Evolutionary conservation across 2,113 vertebrate species (phyloP).

Genomic region (Indicator indicator): DNA sequence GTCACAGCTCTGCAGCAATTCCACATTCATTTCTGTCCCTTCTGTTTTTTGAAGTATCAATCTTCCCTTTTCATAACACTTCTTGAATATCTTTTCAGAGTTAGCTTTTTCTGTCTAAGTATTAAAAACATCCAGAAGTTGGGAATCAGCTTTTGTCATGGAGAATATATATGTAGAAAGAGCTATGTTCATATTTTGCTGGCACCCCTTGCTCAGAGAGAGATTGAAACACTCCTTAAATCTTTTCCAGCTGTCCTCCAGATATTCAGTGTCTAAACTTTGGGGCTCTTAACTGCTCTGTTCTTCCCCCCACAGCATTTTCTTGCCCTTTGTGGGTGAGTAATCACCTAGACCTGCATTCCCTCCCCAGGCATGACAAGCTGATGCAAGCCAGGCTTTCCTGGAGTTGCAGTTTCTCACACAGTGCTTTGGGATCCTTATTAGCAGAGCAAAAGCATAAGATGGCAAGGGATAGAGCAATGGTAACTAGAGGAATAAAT

Average conservation of each 20-base stretch:
- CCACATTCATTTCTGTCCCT: background rate
- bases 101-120: background rate
- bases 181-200: background rate
- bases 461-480: background rate
- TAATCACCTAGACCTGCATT: background rate
- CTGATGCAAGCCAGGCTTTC: background rate
- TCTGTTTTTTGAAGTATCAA: background rate
- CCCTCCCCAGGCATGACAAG: background rate
- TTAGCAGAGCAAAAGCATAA: background rate
- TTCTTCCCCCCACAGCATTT: background rate
- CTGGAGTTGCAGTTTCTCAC: background rate
- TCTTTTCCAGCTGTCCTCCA: conserved; percentile 52
- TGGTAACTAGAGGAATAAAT: background rate
- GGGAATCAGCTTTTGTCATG: background rate
- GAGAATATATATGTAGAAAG: background rate
- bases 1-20: background rate
- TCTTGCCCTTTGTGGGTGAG: background rate
- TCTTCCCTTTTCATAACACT: background rate
- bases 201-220: background rate
- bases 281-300: background rate
- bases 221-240: conserved; percentile 29
- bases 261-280: background rate
- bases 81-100: background rate
- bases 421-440: background rate
- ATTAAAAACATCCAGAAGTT: conserved; percentile 42